Evolutionary conservation across 2,113 vertebrate genomes (phyloP), one percentile per base, ranked within the genome.

Genomic region (Microtus richardsoni): DNA sequence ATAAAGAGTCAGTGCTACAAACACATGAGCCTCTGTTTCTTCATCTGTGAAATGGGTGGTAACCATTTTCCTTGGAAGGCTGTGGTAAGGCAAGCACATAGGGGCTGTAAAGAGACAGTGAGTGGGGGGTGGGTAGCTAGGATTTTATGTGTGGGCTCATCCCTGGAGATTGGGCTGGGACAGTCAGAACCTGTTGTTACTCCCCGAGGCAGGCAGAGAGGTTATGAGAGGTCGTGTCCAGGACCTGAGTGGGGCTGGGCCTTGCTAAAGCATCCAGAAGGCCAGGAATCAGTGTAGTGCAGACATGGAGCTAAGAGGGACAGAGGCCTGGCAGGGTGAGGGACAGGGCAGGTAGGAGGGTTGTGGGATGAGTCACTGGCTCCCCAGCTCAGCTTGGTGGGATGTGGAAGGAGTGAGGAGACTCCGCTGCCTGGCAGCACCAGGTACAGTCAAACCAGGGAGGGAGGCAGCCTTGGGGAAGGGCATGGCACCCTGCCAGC

Each of bases 291-390:
- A 26, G 66, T 10, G 79, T 19, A 47, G 22, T 30, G 54, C 26
- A 19, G 85, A 52, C 64, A 22, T 1, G 41, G 70, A 28, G 71
- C 83, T 47, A 5, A 82, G 86, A 28, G 33, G 44, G 41, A 13
- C 60, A 26, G 28, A 39, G 73, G 80, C 10, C 68, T 73, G 90
- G 39, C 39, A 58, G 88, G 44, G 85, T 93, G 78, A 87, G 73
- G n/a, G 22, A 4, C 49, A 60, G 89, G 95, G 90, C 58, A 60
- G 83, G 49, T 24, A 26, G 73, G 94, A 71, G 58, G 91, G 62
- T 14, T 33, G 8, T 8, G 28, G 85, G 71, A 44, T 95, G 95
- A 97, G 52, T 96, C 95, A 96, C 26, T 74, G 36, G 85, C 44
- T 80, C 11, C 19, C 17, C 66, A 33, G 78, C 12, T 28, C 39